phyloP scores from a whole-genome alignment of 2,113 vertebrate genomes.

The Calyptomena viridis region DNA sequence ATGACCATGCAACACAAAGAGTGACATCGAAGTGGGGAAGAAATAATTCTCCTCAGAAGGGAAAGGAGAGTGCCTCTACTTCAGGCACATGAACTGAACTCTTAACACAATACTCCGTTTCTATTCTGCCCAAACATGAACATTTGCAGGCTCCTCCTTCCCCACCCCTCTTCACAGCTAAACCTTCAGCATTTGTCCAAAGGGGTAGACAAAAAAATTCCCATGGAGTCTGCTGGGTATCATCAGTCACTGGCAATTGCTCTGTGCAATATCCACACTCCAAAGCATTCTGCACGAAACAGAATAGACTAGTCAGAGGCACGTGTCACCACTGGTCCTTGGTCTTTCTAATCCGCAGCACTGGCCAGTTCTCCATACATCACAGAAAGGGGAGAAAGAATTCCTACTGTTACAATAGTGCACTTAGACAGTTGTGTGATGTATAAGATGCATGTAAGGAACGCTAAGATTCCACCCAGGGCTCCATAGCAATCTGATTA shows the following conservation, averaged over 20 bases:
- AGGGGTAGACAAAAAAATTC: not conserved
- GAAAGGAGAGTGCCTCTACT: not conserved
- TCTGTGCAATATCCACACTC: not conserved
- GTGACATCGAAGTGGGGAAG: not conserved
- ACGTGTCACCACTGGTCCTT: not conserved
- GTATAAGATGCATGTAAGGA: not conserved
- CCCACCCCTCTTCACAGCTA: not conserved
- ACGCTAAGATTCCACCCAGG: not conserved
- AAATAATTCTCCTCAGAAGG: not conserved
- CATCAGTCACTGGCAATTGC: not conserved
- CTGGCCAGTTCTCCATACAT: not conserved
- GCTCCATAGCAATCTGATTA: not conserved
- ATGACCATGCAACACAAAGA: not conserved
- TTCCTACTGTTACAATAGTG: not conserved
- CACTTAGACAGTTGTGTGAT: not conserved
- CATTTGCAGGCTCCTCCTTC: not conserved
- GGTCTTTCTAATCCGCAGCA: not conserved
- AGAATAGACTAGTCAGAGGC: not conserved
- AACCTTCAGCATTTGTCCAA: not conserved
- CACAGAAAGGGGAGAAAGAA: not conserved
- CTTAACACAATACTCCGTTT: not conserved
- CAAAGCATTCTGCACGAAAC: not conserved
- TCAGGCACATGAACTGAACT: not conserved
- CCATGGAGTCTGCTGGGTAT: not conserved
- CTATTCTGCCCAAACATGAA: not conserved